A percentile compares a stretch with the other conserved stretches of the same genome.
phyloP scores from a whole-genome alignment of 2,888 invertebrate species.

The Drosophila mulleri region DNA sequence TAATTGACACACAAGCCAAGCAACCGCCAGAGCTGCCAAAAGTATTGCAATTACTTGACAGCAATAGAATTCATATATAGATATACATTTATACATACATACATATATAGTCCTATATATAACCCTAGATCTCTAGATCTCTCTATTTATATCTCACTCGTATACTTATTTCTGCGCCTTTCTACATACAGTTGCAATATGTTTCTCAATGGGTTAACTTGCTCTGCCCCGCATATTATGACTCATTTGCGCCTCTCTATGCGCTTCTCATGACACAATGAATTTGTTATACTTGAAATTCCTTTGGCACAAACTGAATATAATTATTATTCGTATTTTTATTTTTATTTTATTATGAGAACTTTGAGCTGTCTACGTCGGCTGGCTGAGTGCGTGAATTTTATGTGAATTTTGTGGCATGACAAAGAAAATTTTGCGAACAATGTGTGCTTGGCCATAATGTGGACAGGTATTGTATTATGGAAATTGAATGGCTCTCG shows the following conservation, averaged over 20 bases:
- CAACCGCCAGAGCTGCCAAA: neutral
- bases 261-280: neutral
- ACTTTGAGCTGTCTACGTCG: neutral
- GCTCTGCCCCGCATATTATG: neutral
- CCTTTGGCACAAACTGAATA: neutral
- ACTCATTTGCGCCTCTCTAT: neutral
- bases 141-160: neutral
- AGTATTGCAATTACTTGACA: neutral
- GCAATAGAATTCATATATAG: neutral
- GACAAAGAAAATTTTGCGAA: constrained; percentile 34
- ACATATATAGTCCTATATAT: neutral
- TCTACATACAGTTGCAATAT: too few relatives aligned
- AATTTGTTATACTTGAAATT: neutral
- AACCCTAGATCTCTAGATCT: too few relatives aligned
- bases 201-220: neutral
- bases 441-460: constrained; percentile 2
- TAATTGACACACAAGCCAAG: constrained; percentile 7
- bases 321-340: neutral
- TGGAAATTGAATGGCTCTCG: neutral
- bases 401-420: constrained; percentile 26
- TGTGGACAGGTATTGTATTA: neutral
- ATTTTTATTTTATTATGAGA: neutral
- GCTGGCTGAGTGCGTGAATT: neutral
- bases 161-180: neutral
- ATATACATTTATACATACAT: neutral